phyloP scores from a whole-genome alignment of 1,140 invertebrate genomes.

The Conus ventricosus region DNA sequence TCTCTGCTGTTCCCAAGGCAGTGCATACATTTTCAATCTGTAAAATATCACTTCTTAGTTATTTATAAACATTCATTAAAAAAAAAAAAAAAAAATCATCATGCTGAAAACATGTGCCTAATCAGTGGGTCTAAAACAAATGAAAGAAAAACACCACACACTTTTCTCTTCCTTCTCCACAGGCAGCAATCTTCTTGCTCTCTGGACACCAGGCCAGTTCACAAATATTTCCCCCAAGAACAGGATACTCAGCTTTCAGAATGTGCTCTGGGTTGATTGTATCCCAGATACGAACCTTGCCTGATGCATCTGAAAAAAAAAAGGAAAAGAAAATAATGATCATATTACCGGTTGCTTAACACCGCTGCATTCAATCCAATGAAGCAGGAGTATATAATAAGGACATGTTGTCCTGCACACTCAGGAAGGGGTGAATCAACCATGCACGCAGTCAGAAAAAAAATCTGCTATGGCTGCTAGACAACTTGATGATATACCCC shows the following conservation, averaged over 20 bases:
- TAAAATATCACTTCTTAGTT: neutral
- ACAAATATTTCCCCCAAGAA: constrained; percentile 95
- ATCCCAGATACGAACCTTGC: constrained; percentile 99
- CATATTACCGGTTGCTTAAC: too few species aligned
- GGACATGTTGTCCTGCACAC: too few species aligned
- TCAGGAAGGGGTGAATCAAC: too few species aligned
- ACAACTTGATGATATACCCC: too few species aligned
- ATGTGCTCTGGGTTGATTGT: constrained; percentile 99
- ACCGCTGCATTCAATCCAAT: too few species aligned
- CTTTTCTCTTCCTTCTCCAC: constrained; percentile 95
- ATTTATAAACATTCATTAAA: neutral
- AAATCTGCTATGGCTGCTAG: too few species aligned
- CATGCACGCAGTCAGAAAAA: too few species aligned
- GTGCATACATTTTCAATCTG: too few species aligned
- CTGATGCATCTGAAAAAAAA: constrained; percentile 87
- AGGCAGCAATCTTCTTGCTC: constrained; percentile 95
- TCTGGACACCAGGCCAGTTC: constrained; percentile 98
- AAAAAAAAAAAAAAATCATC: neutral
- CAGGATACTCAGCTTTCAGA: constrained; percentile 98
- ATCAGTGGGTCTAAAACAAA: neutral
- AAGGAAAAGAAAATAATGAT: neutral
- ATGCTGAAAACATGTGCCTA: neutral
- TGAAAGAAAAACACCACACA: constrained; percentile 68
- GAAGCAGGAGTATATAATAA: too few species aligned
- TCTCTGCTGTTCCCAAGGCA: too few species aligned